Percentiles rank a stretch among this genome's conserved stretches.
phyloP scores from a whole-genome alignment of 2,888 invertebrate genomes.

The Archaeoteleia sp. region DNA sequence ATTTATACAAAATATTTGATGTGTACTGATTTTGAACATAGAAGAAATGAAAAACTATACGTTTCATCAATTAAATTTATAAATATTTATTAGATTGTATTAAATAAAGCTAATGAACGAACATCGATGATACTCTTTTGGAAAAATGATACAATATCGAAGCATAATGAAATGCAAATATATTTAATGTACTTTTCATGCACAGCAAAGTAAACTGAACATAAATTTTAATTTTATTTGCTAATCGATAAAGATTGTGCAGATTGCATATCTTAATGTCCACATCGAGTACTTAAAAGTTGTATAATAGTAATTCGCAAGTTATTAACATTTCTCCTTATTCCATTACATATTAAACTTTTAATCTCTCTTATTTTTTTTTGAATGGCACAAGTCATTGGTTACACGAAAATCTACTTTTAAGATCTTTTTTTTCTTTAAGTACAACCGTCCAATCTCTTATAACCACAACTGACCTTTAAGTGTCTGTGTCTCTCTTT shows the following conservation, averaged over 20 bases:
- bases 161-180: slow-evolving; percentile 29
- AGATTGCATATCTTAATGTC: slow-evolving; percentile 24
- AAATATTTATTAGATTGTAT: too few relatives aligned
- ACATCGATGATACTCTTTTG: too few relatives aligned
- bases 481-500: not conserved
- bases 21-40: too few relatives aligned
- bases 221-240: slow-evolving; percentile 31
- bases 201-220: slow-evolving; percentile 29
- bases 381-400: slow-evolving; percentile 12
- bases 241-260: slow-evolving; percentile 14
- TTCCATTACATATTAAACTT: slow-evolving; percentile 13
- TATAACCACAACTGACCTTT: not conserved
- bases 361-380: slow-evolving; percentile 10
- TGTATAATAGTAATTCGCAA: not conserved
- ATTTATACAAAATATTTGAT: too few relatives aligned
- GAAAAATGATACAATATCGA: too few relatives aligned
- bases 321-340: slow-evolving; percentile 13
- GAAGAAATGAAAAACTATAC: too few relatives aligned
- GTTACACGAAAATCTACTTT: slow-evolving; percentile 11
- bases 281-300: slow-evolving; percentile 1
- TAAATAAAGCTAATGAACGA: too few relatives aligned
- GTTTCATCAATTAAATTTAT: too few relatives aligned
- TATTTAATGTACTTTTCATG: slow-evolving; percentile 14
- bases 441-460: not conserved
- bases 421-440: not conserved